phyloP scores from a whole-genome alignment of 1,140 invertebrate species.

The Drosophila parabipectinata region DNA sequence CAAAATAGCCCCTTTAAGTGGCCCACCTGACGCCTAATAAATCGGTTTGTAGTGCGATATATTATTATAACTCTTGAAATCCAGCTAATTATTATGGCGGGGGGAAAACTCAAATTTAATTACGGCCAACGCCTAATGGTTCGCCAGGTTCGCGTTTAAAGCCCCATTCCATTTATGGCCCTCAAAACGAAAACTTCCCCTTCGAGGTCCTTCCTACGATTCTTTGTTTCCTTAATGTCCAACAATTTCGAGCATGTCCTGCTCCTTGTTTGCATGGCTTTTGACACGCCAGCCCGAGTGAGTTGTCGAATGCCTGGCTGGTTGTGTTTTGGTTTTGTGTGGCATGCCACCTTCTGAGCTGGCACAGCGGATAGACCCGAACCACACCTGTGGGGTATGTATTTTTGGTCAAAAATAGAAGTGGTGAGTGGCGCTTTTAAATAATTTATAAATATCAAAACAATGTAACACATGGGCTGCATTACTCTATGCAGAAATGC shows the following conservation, averaged over 20 bases:
- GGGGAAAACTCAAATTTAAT: constrained; percentile 50
- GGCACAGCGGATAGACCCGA: not conserved
- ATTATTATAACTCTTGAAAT: constrained; percentile 1
- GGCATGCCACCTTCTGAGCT: not conserved
- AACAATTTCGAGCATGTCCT: constrained; percentile 34
- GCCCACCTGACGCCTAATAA: constrained; percentile 54
- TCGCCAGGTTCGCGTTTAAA: constrained; percentile 36
- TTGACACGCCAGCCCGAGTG: constrained; percentile 23
- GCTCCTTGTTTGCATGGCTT: constrained; percentile 47
- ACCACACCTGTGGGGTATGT: not conserved
- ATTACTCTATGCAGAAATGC: too few relatives aligned
- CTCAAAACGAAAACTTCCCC: constrained; percentile 37
- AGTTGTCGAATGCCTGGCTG: constrained; percentile 7
- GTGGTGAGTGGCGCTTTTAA: not conserved
- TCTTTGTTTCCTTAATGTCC: constrained; percentile 25
- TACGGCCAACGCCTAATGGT: constrained; percentile 51
- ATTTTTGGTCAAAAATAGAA: not conserved
- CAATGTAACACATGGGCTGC: too few relatives aligned
- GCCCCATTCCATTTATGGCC: constrained; percentile 47
- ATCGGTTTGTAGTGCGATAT: constrained; percentile 43
- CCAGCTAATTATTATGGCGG: constrained; percentile 42
- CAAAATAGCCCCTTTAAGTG: constrained; percentile 7
- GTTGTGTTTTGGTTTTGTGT: not conserved
- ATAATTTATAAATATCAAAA: not conserved
- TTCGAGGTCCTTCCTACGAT: constrained; percentile 8